Evolutionary conservation across 2,113 vertebrate species (phyloP), one percentile per base, ranked within the genome.

Genomic region (Sprattus sprattus): DNA sequence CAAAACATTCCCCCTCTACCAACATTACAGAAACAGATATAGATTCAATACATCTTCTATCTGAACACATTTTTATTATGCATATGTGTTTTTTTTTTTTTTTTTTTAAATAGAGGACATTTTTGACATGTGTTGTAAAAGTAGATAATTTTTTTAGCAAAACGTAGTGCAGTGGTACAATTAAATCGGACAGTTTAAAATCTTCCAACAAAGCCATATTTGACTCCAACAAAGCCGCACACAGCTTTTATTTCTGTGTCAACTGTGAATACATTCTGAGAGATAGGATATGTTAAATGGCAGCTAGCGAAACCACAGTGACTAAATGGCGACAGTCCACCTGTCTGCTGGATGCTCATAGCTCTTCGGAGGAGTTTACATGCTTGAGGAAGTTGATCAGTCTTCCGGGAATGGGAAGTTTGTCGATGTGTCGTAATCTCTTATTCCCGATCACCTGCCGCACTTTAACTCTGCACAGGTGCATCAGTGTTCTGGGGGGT

Each of bases 391-490:
- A 97, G 9, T 94, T 91, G 50, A 96, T 93, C 88, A 97, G 89
- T 88, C 96, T 93, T 86, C 92, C 90, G 0, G 96, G 96, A 13
- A 97, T 91, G 0, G 96, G 96, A 91, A 97, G 85, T 0, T 90
- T 93, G 86, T 95, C 89, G 0, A 97, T 88, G 60, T 96, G 92
- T 45, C 93, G 93, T 50, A 97, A 91, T 20, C 96, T 95, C 6
- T 92, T 91, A 6, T 91, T 94, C 81, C 95, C 96, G 5, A 97
- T 84, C 64, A 95, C 82, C 83, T 92, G 93, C 46, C 96, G 93
- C 18, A 97, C 94, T 86, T 89, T 95, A 78, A 97, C 83, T 60
- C 96, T 94, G 88, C 96, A 97, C 44, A 97, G 95, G 82, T 97
- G 96, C 84, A 90, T 89, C 84, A 97, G 96, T 39, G 96, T 90